Evolutionary conservation across 2,888 invertebrate genomes (phyloP), one percentile per base, ranked within the genome.

Genomic region (Lingula anatina): DNA sequence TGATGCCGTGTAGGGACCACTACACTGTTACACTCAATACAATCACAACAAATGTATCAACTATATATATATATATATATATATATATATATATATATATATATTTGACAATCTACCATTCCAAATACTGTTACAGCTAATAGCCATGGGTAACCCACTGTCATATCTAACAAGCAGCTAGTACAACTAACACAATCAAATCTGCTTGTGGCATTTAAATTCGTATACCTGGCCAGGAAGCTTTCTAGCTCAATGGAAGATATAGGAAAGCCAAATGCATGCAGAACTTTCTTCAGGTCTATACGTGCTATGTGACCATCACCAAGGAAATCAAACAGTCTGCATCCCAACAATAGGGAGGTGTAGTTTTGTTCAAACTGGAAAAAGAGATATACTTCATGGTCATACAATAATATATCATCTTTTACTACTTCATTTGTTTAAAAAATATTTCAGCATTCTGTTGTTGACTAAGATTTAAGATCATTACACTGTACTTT

Each of bases 321-420:
- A 44, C 60, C 57, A 25, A 64, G 52, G 49, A 64, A 60, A 51
- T 71, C 71, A 55, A 70, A 70, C 26, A 65, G 47, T 37, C 68
- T 55, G 53, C 66, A 67, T 5, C 68, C 68, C 24, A 61, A 55
- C 44, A 56, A 23, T 56, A 71, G 59, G 3, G 57, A 57, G 35
- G 59, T 61, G 55, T 69, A 70, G 0, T 59, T 52, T 39, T 65
- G 65, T 40, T 70, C 70, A 61, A 69, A 68, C 71, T 71, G 60
- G 27, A 58, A 55, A 21, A 44, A 50, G 38, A 25, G 28, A 18
- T 24, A 44, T 18, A n/a, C 2, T n/a, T n/a, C n/a, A n/a, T n/a
- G n/a, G n/a, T n/a, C n/a, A n/a, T n/a, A n/a, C 18, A 38, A 38
- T 38, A 5, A 38, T 9, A 35, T 35, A 35, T 35, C n/a, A 12